Base-by-base conservation (phyloP, 2,113 vertebrate genomes). In the Carassius auratus region DNA sequence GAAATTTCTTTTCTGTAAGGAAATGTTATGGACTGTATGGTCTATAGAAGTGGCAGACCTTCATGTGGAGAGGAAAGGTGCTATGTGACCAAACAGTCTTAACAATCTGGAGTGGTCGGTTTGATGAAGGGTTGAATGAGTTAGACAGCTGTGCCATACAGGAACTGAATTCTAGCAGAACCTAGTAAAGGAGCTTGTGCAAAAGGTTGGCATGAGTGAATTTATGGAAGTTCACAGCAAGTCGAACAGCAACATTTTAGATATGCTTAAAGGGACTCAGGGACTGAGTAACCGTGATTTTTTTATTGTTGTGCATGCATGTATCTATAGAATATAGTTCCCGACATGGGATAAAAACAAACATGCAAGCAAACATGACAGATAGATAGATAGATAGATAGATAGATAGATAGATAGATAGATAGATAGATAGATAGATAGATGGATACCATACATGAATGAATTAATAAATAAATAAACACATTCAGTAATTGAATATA, bases 181-280 rank as follows among this genome's bases (percentile, higher is more conserved):
- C n/a, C 76, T 61, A 61, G 30, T 36, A 19, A 76, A 77, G 75
- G 30, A 17, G 26, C 26, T 21, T 76, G 50, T 55, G 75, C 26
- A 76, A 76, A 77, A n/a, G 30, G 59, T 17, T 78, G 55, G 59
- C 52, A 76, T 76, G 52, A n/a, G 52, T 59, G 30, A 78, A 33
- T 78, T 59, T n/a, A 36, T 78, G 3, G 30, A 78, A 36, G 10
- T 38, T 59, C 59, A 57, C 50, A 76, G 52, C n/a, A 52, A 52
- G n/a, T 76, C 13, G 0, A 55, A 23, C 75, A 78, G 76, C 76
- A 59, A 9, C 30, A n/a, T 38, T 69, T 36, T 69, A 33, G 30
- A 69, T 69, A 68, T 17, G 64, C 7, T 68, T 68, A 38, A 69
- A 15, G 30, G 17, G 10, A 78, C 52, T 59, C 5, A 55, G 4